Base-by-base conservation (phyloP, 2,888 invertebrate genomes). In the Cryptocheilus praepositus region DNA sequence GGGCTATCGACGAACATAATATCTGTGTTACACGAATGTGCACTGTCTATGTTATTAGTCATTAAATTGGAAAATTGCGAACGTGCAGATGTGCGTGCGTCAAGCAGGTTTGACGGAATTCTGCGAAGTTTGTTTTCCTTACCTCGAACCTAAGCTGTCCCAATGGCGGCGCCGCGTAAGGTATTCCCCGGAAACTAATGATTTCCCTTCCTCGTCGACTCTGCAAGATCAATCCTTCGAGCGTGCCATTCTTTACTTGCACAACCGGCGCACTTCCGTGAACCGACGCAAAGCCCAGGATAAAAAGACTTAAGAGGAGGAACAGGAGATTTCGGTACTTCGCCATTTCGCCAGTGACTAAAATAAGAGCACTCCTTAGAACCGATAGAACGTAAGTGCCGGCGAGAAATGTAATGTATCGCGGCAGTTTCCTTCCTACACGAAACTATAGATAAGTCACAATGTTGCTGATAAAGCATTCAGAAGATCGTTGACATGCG, bases 101-200 rank as follows among this genome's bases (percentile, higher is more conserved):
- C 2, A 25, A 25, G 25, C 25, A 25, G 25, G 25, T 25, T 28
- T 22, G 16, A 21, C 46, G 16, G 8, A 4, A 2, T 58, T 22
- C 49, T 28, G 44, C 43, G n/a, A 4, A 45, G 18, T 18, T 53
- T 44, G 7, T 5, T n/a, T 62, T 45, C 69, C 81, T 85, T 89
- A 93, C 93, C 91, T 92, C 90, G 84, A 94, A 94, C 79, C 94
- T 89, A 8, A 93, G 87, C 3, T 92, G 89, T 15, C 90, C 92
- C 2, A 93, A 52, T 0, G 94, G 93, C 0, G 94, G 92, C 65
- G 89, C 80, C 0, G 94, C 94, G 80, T 91, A 94, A 0, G 93
- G 94, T 53, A 94, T 89, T 2, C 92, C 91, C 62, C 92, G 91
- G 81, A 92, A 94, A 0, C 92, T 92, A 0, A 91, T 88, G 78